Percentiles rank a stretch among this genome's conserved stretches.
Conservation (phyloP, 2,113 vertebrate genomes). For the Hystrix brachyura region DNA sequence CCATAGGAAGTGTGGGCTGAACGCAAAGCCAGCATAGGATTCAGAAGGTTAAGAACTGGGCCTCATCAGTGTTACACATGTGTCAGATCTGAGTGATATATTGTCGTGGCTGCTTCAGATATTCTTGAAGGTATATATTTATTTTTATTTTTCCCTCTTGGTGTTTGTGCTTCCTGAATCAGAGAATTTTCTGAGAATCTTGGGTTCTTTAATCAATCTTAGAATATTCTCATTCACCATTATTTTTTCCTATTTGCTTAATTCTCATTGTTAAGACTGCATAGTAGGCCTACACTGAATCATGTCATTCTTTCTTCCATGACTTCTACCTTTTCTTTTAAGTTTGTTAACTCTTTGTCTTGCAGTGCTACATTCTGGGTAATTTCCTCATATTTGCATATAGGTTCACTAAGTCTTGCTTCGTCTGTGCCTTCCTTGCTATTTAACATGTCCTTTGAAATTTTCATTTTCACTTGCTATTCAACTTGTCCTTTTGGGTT, state of each 20-base stretch:
- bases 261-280: background rate
- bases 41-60: background rate
- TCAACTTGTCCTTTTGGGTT: background rate
- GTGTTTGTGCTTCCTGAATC: background rate
- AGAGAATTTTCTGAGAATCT: constrained; percentile 4
- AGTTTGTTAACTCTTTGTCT: background rate
- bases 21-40: background rate
- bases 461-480: constrained; percentile 1
- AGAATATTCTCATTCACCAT: background rate
- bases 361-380: background rate
- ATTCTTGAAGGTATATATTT: background rate
- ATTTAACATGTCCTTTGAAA: background rate
- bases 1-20: background rate
- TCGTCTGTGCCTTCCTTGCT: background rate
- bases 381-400: background rate
- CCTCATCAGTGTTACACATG: background rate
- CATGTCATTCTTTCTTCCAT: background rate
- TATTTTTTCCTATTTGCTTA: constrained; percentile 10
- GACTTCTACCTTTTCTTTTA: constrained; percentile 24
- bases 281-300: background rate
- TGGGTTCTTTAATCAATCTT: background rate
- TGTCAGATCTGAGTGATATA: background rate
- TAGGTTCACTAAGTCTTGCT: constrained; percentile 19
- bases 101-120: background rate
- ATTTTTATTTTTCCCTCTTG: background rate